These are phyloP conservation scores for Agrochola circellaris DNA, from an alignment of 2,888 invertebrate genomes.

Conservation along the genomic window DNA sequence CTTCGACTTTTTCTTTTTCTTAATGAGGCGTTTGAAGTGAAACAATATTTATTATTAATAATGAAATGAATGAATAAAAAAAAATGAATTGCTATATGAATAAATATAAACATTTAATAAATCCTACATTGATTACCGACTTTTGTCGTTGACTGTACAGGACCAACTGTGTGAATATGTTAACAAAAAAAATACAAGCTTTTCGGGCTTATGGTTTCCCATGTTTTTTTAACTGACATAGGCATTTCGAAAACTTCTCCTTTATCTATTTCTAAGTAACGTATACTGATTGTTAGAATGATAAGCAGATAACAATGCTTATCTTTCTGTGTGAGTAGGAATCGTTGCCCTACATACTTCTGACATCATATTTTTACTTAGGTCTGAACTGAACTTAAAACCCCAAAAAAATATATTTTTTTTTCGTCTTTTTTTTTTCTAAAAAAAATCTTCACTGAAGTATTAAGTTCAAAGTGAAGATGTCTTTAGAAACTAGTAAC, in stretches of 20 bases:
- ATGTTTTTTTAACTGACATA: neutral
- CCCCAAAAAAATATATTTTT: neutral
- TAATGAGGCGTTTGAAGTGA: too few relatives aligned
- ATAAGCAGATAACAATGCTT: slow-evolving; percentile 48
- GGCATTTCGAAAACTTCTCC: slow-evolving; percentile 29
- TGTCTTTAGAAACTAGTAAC: too few relatives aligned
- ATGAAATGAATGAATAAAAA: too few relatives aligned
- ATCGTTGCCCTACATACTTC: slow-evolving; percentile 41
- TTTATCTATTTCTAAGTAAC: slow-evolving; percentile 31
- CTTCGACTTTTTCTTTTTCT: neutral
- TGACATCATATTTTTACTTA: neutral
- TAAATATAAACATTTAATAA: too few relatives aligned
- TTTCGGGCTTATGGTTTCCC: neutral
- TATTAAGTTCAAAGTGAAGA: too few relatives aligned
- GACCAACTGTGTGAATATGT: neutral
- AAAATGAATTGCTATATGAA: too few relatives aligned
- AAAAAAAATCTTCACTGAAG: neutral
- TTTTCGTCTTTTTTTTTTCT: neutral
- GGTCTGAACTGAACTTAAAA: too few relatives aligned
- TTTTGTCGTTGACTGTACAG: neutral
- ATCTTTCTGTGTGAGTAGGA: slow-evolving; percentile 24
- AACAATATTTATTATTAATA: too few relatives aligned
- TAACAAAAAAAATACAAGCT: neutral
- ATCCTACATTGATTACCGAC: neutral
- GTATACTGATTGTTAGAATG: slow-evolving; percentile 16